A percentile compares a stretch with the other conserved stretches of the same genome.
Evolutionary conservation across 2,113 vertebrate species (phyloP).

Genomic region (Erythrolamprus reginae): DNA sequence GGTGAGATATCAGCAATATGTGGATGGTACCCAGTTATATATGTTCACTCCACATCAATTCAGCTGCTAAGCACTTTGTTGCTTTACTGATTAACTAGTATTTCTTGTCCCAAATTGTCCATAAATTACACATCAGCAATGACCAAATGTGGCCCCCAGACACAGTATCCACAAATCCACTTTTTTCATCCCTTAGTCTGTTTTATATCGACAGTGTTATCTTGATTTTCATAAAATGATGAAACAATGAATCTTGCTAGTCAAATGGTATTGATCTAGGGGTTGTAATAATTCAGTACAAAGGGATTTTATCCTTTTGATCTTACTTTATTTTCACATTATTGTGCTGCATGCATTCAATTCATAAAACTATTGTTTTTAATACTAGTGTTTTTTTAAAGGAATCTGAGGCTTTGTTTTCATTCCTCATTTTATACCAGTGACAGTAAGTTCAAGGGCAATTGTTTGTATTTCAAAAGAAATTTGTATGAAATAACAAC

Average conservation of each 20-base stretch:
- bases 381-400: not conserved
- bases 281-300: not conserved
- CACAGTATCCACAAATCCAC: no score
- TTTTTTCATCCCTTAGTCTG: not conserved
- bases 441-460: no score
- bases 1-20: no score
- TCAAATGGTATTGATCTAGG: not conserved
- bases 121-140: no score
- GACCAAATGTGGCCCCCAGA: no score
- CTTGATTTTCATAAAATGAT: not conserved
- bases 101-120: no score
- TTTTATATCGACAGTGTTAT: not conserved
- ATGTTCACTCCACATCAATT: no score
- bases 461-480: not conserved
- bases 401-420: not conserved
- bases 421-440: not conserved
- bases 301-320: not conserved
- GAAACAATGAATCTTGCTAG: not conserved
- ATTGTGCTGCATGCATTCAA: not conserved
- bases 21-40: no score
- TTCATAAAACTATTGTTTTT: not conserved
- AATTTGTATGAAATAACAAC: not conserved
- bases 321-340: not conserved
- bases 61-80: no score
- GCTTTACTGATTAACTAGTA: no score